These are phyloP conservation scores for Melanaphis sacchari DNA, from an alignment of 1,140 invertebrate genomes.

Conservation along the genomic window DNA sequence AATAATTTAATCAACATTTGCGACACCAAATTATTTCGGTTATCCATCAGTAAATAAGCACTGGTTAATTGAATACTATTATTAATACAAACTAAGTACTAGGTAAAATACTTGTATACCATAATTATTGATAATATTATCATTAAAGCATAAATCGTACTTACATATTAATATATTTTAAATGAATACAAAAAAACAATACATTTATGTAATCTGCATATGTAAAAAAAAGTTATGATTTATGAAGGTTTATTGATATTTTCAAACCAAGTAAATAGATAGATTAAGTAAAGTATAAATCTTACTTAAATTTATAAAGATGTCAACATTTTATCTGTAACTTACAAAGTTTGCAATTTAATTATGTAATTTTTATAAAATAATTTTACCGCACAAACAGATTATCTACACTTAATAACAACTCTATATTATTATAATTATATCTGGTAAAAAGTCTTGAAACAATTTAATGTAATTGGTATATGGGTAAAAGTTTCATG, in stretches of 20 bases:
- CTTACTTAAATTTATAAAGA: no score
- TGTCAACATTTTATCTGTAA: not conserved
- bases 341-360: not conserved
- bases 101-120: not conserved
- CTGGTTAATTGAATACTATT: not conserved
- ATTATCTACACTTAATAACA: not conserved
- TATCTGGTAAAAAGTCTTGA: not conserved
- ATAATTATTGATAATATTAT: no score
- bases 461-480: not conserved
- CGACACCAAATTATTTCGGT: not conserved
- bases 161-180: not conserved
- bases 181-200: not conserved
- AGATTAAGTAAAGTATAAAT: no score
- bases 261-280: no score
- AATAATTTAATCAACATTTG: not conserved
- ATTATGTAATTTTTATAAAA: not conserved
- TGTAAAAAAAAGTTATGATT: no score
- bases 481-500: not conserved
- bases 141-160: not conserved
- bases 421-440: not conserved
- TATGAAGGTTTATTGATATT: no score
- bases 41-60: not conserved
- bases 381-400: not conserved
- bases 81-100: not conserved
- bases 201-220: no score